Base-by-base conservation (phyloP, 2,113 vertebrate genomes). In the Thamnaconus septentrionalis region DNA sequence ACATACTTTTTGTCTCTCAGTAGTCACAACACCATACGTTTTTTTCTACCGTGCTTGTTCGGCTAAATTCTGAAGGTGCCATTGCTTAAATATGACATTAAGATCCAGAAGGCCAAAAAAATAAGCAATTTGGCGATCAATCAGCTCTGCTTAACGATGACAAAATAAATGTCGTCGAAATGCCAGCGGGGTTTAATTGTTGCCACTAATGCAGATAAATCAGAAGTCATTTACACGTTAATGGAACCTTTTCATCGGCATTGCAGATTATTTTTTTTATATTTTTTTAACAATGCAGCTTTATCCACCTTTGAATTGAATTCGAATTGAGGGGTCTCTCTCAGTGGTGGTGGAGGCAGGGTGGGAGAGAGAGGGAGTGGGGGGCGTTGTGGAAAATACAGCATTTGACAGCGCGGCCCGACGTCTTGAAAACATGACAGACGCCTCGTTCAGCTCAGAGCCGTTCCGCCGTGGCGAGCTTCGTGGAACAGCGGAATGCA, bases 141-240 rank as follows among this genome's bases (percentile, higher is more conserved):
- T 82, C 79, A 78, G 39, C 68, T 70, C 68, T 69, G 18, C 72
- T 66, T 75, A 80, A 85, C 66, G 63, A 80, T 55, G 69, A 75
- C 64, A 82, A 75, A 83, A 85, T 71, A 87, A 86, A 88, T 87
- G 81, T 59, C 82, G 82, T 40, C 63, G 70, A 88, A 87, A 87
- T 90, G 82, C 69, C 82, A 84, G 55, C 18, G 75, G 68, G 71
- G 76, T 80, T 75, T 81, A 76, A 85, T 81, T 78, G 67, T 64
- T 81, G 78, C 77, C 53, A 45, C 61, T 79, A 80, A 78, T 71
- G 54, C 59, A 76, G 50, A 73, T 71, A 60, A 82, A 85, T 82
- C 71, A 67, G 64, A 64, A 68, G 57, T 69, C 66, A 78, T 78
- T 82, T 56, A 47, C 18, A 71, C 69, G 76, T 66, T 71, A 76